Evolutionary conservation across 2,888 invertebrate species (phyloP).

Genomic region (Diarsia dahlii): DNA sequence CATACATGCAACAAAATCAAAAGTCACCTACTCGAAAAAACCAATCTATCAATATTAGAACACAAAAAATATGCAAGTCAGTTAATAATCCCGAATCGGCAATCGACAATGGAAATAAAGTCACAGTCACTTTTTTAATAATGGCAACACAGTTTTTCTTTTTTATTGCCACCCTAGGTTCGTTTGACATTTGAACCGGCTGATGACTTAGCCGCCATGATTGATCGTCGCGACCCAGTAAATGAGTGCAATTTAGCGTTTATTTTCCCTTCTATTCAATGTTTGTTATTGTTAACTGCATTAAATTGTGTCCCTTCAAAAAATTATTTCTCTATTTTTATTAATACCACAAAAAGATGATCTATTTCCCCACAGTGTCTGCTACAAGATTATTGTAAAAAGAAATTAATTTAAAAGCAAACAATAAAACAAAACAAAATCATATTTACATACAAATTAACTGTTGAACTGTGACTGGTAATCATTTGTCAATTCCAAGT

Average conservation of each 20-base stretch:
- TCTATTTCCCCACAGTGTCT: conserved; percentile 27
- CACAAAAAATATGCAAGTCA: conserved; percentile 91
- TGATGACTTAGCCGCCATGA: conserved; percentile 89
- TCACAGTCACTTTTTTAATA: conserved; percentile 91
- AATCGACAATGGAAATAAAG: conserved; percentile 91
- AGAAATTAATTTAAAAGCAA: conserved; percentile 66
- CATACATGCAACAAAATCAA: conserved; percentile 83
- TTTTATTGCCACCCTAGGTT: conserved; percentile 90
- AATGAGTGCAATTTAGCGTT: conserved; percentile 90
- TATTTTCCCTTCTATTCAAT: conserved; percentile 86
- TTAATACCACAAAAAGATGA: conserved; percentile 25
- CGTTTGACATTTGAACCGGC: conserved; percentile 90
- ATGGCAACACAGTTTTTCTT: conserved; percentile 88
- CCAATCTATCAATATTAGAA: conserved; percentile 91
- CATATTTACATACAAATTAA: conserved; percentile 88
- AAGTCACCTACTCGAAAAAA: conserved; percentile 87
- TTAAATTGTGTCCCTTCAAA: conserved; percentile 70
- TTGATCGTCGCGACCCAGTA: conserved; percentile 89
- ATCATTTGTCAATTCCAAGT: conserved; percentile 88
- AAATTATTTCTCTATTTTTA: conserved; percentile 55
- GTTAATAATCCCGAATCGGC: conserved; percentile 90
- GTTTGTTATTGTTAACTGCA: conserved; percentile 83
- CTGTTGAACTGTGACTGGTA: conserved; percentile 86
- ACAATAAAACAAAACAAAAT: conserved; percentile 72
- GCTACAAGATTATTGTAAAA: conserved; percentile 40